A percentile compares a stretch with the other conserved stretches of the same genome.
phyloP scores from a whole-genome alignment of 2,113 vertebrate species.

The Platanista minor region DNA sequence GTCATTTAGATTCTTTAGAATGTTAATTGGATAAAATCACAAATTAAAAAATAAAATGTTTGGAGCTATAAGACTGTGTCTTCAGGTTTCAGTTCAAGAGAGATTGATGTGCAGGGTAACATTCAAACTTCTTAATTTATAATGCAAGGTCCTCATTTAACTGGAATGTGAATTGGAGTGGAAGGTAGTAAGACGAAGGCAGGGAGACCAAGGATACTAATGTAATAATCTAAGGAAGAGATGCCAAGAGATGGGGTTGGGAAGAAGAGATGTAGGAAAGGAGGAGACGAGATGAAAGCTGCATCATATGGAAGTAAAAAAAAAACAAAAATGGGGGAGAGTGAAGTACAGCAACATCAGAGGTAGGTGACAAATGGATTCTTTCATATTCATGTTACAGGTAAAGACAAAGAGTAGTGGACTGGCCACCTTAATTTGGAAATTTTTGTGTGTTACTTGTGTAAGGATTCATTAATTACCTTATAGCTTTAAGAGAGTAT shows the following conservation, averaged over 20 bases:
- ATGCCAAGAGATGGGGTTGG: background rate
- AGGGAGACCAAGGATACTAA: background rate
- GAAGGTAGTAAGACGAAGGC: background rate
- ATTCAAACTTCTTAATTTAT: constrained; percentile 7
- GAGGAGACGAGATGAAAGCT: background rate
- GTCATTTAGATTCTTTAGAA: constrained; percentile 34
- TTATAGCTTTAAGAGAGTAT: background rate
- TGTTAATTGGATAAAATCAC: constrained; percentile 20
- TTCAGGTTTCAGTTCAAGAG: background rate
- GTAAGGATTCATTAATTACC: background rate
- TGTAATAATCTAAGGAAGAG: background rate
- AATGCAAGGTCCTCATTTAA: background rate
- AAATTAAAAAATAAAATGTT: background rate
- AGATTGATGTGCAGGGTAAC: background rate
- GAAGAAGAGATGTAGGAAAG: background rate
- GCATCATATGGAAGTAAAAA: background rate
- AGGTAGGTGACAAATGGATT: background rate
- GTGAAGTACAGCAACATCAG: background rate
- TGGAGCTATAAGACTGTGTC: background rate
- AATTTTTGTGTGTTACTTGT: background rate
- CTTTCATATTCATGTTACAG: background rate
- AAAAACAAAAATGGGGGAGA: background rate
- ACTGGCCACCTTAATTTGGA: background rate
- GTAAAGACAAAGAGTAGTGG: background rate
- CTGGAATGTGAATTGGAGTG: background rate